Evolutionary conservation across 1,140 invertebrate species (phyloP), one percentile per base, ranked within the genome.

Genomic region (Hormaphis cornu): DNA sequence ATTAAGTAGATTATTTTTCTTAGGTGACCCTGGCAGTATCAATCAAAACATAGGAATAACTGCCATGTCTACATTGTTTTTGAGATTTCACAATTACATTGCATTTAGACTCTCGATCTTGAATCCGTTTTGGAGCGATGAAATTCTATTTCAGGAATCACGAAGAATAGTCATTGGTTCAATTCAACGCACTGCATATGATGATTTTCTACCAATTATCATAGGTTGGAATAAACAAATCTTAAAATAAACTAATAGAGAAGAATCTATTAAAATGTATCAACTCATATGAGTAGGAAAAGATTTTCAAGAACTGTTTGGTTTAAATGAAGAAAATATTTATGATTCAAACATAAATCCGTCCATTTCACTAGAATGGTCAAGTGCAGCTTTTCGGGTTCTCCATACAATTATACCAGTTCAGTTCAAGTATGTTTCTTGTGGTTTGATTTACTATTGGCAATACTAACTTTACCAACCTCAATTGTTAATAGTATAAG

Each of bases 181-280:
- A 71, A 74, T 81, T 22, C 83, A 85, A 74, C 79, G 87, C 70
- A 84, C 88, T 26, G 83, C 83, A 0, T 89, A 86, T 74, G 81
- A 83, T 71, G 85, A 88, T 75, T 87, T 82, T 79, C 76, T 88
- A 46, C 85, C 86, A 3, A 72, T 82, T 3, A 78, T 87, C 26
- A 78, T 88, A 58, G 83, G 84, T 80, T 72, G 75, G 73, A 8
- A 42, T 54, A 33, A 14, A n/a, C n/a, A n/a, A n/a, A n/a, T n/a
- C n/a, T n/a, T n/a, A n/a, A n/a, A n/a, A n/a, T n/a, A n/a, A n/a
- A n/a, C n/a, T n/a, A n/a, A n/a, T n/a, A n/a, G n/a, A n/a, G n/a
- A n/a, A n/a, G n/a, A n/a, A n/a, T n/a, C n/a, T n/a, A n/a, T n/a
- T n/a, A n/a, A n/a, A n/a, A n/a, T n/a, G n/a, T n/a, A n/a, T n/a